A percentile compares a stretch with the other conserved stretches of the same genome.
Evolutionary conservation across 2,113 vertebrate species (phyloP).

Genomic region (Thymallus thymallus): DNA sequence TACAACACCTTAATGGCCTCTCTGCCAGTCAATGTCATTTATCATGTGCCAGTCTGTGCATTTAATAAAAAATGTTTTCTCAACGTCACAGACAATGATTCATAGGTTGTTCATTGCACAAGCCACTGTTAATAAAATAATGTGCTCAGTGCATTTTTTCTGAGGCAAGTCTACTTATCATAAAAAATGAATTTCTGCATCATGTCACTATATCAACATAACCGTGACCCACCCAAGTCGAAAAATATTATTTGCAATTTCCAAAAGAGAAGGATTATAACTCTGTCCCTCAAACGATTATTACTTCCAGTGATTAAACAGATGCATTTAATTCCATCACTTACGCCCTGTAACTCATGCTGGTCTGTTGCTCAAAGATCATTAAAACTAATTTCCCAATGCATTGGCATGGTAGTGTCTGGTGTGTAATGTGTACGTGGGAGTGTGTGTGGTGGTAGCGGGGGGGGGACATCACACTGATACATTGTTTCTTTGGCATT

Average conservation of each 20-base stretch:
- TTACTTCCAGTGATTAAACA: slow-evolving; percentile 37
- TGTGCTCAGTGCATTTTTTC: background rate
- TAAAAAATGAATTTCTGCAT: too few species aligned
- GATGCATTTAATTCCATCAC: slow-evolving; percentile 20
- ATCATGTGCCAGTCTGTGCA: background rate
- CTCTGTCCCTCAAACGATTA: slow-evolving; percentile 6
- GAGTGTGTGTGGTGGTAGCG: too few species aligned
- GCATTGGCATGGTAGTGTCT: background rate
- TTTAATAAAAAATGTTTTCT: background rate
- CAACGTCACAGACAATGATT: background rate
- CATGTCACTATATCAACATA: too few species aligned
- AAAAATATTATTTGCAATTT: slow-evolving; percentile 12
- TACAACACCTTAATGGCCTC: background rate
- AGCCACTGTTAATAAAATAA: too few species aligned
- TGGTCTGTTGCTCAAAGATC: slow-evolving; percentile 50
- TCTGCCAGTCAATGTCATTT: background rate
- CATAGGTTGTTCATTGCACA: background rate
- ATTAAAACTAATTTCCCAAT: slow-evolving; percentile 44
- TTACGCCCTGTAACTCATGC: slow-evolving; percentile 27
- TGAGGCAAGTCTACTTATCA: background rate
- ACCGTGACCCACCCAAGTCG: background rate
- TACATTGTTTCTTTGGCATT: background rate
- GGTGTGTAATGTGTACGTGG: background rate
- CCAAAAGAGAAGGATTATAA: slow-evolving; percentile 12
- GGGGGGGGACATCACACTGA: background rate